Base-by-base conservation (phyloP, 92 coral and sea anemone genomes). In the Isaurus tuberculatus region DNA sequence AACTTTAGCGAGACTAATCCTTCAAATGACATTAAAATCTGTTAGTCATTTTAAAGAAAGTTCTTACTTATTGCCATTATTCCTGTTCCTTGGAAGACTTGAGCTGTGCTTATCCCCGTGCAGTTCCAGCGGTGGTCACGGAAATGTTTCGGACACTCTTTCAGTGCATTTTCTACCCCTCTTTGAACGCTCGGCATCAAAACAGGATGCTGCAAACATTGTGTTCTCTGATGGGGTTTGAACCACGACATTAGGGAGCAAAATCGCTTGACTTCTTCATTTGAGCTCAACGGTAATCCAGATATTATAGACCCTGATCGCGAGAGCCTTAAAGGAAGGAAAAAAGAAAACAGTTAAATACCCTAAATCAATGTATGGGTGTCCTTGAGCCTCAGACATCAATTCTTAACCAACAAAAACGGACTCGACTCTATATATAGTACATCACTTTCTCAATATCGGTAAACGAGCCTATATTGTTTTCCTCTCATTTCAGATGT, bases 51-150 rank as follows among this genome's bases (percentile, higher is more conserved):
- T n/a, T 31, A 34, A 40, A 55, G 44, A 42, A n/a, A 60, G 13
- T 9, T 81, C 94, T 92, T 73, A 95, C 98, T 81, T 79, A 91
- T 89, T 66, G 83, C 88, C 58, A 95, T 85, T 63, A 95, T 90
- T 69, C 98, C 94, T 19, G 75, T 64, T 17, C 85, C 91, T 65
- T 86, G 87, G 74, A 95, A 94, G 16, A 95, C 94, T 23, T 94
- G 92, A n/a, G 91, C 91, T 67, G 86, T 73, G 22, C 90, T 95
- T 15, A 95, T 74, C 0, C 98, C 96, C 2, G 98, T 90, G 68
- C 98, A 95, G 46, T 95, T 95, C 98, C 98, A 95, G 19, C 93
- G 87, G 28, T 86, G 94, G 29, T 89, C 87, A 8, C 70, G 86
- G 86, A 95, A 95, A 37, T 88, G 95, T 8, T 69, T 88, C 64